These are phyloP conservation scores for Cottoperca gobio DNA, from an alignment of 2,797 vertebrate genomes.

Conservation along the genomic window DNA sequence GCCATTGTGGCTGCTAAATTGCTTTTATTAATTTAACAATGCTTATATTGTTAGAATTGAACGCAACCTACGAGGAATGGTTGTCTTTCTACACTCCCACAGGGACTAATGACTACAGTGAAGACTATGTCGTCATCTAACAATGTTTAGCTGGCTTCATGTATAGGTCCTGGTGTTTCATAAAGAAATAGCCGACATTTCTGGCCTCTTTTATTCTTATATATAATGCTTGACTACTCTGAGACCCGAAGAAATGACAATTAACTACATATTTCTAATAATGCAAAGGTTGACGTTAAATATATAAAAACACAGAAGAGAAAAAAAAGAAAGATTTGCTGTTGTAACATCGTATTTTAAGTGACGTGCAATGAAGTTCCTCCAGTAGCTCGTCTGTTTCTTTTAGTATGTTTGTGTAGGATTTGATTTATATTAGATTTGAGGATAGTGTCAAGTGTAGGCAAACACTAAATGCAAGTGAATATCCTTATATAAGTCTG, in stretches of 20 bases:
- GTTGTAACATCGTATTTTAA: neutral
- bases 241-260: neutral
- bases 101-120: accelerated
- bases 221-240: neutral
- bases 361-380: neutral
- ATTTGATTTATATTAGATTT: neutral
- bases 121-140: neutral
- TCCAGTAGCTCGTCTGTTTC: neutral
- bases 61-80: neutral
- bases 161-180: neutral
- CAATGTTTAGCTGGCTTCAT: neutral
- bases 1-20: constrained; percentile 3
- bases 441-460: neutral
- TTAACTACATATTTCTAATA: neutral
- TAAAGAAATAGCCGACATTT: neutral
- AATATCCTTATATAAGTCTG: neutral
- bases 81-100: neutral
- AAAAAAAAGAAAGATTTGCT: neutral
- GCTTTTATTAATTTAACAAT: constrained; percentile 34
- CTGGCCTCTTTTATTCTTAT: neutral
- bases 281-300: neutral
- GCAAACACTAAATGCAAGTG: neutral
- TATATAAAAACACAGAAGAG: neutral
- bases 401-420: neutral
- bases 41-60: neutral